Evolutionary conservation across 1,140 invertebrate species (phyloP).

Genomic region (Philotrypesis tridentata): DNA sequence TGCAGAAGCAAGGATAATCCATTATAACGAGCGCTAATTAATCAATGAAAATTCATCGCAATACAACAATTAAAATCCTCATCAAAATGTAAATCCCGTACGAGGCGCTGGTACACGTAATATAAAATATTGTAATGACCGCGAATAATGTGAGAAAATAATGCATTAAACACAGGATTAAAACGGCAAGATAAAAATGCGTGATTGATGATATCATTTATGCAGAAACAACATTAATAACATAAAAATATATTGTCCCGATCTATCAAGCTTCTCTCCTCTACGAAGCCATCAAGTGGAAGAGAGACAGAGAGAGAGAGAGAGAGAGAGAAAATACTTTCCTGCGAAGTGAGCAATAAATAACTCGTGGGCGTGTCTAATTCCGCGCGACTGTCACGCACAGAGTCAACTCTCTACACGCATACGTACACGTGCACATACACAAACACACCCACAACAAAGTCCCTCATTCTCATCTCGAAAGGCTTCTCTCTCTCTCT

Average conservation of each 20-base stretch:
- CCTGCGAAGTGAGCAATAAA: slow-evolving; percentile 44
- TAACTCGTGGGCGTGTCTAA: slow-evolving; percentile 50
- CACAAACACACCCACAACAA: too few relatives aligned
- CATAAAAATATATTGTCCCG: slow-evolving; percentile 10
- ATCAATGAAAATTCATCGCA: not conserved
- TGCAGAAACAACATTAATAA: slow-evolving; percentile 26
- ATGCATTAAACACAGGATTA: not conserved
- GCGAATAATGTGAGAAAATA: not conserved
- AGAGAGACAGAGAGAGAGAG: not conserved
- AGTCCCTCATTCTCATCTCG: not conserved
- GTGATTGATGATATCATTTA: slow-evolving; percentile 24
- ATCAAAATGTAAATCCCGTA: not conserved
- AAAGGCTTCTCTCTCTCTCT: slow-evolving; percentile 2
- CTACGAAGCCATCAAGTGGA: too few relatives aligned
- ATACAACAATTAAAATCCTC: not conserved
- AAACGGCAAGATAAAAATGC: not conserved
- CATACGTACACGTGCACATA: not conserved
- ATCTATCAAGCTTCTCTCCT: slow-evolving; percentile 8
- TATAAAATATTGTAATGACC: not conserved
- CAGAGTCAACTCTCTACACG: not conserved
- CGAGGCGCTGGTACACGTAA: too few relatives aligned
- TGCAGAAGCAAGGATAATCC: not conserved
- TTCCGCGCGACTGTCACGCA: slow-evolving; percentile 28
- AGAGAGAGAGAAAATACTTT: slow-evolving; percentile 29
- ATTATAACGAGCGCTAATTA: not conserved